Percentiles rank a stretch among this genome's conserved stretches.
Conservation (phyloP, 2,113 vertebrate genomes). For the Puntigrus tetrazona region DNA sequence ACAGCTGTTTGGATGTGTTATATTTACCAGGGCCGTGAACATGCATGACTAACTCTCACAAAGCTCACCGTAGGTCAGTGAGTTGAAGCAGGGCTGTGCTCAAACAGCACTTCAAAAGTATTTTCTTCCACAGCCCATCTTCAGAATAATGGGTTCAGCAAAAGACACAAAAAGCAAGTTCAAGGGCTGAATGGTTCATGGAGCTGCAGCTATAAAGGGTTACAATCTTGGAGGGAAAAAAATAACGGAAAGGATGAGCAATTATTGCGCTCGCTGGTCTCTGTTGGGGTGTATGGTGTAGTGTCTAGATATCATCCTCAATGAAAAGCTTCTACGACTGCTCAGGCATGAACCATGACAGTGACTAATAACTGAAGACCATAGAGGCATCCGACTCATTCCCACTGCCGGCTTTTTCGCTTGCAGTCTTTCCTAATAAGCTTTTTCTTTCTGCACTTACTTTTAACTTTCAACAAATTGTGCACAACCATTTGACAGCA, state of each 20-base stretch:
- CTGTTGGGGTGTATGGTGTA: constrained; percentile 18
- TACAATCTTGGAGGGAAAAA: neutral
- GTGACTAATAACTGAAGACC: constrained; percentile 21
- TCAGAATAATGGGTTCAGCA: constrained; percentile 1
- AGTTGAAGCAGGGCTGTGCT: neutral
- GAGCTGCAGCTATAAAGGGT: neutral
- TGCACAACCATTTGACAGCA: neutral
- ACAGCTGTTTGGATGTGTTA: neutral
- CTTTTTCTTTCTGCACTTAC: neutral
- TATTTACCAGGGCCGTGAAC: constrained; percentile 11
- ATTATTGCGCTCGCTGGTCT: neutral
- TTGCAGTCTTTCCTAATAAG: constrained; percentile 1
- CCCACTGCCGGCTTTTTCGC: neutral
- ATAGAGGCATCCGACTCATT: neutral
- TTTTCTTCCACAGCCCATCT: constrained; percentile 18
- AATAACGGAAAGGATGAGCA: neutral
- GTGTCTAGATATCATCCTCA: constrained; percentile 13
- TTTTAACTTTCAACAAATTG: no score
- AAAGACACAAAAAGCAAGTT: neutral
- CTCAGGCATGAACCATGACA: constrained; percentile 21
- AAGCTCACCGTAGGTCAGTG: neutral
- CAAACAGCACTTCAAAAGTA: constrained; percentile 14
- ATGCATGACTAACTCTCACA: neutral
- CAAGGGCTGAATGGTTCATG: constrained; percentile 27
- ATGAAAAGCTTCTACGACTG: constrained; percentile 17